Evolutionary conservation across 2,888 invertebrate genomes (phyloP), one percentile per base, ranked within the genome.

Genomic region (Asteroscopus sphinx): DNA sequence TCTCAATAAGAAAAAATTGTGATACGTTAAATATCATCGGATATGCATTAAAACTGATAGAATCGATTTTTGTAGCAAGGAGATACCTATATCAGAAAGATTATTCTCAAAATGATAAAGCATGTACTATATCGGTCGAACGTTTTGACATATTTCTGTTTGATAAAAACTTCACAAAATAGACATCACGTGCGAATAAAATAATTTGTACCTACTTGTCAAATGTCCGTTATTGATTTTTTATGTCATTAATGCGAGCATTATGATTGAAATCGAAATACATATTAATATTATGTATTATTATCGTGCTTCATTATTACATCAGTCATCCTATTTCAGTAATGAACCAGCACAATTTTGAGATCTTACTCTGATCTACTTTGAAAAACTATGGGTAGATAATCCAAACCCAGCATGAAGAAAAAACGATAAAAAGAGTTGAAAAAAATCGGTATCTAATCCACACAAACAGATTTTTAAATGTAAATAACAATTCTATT

Each of bases 61-160:
- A 48, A 32, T 35, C 3, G 8, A 3, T 7, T 37, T n/a, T 26
- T 47, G 12, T 39, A 51, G 16, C 33, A 28, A 30, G 28, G 11
- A 33, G 26, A 9, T 45, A 37, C 17, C 40, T 49, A 16, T 33
- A 55, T 51, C 47, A 55, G 55, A 62, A 57, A 60, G 45, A 56
- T 66, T 47, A 52, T 56, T 58, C 57, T 57, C 2, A 49, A 47
- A 58, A 36, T 49, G 61, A 72, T 68, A 68, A 68, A 47, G 30
- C 35, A 39, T 59, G 33, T 33, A 35, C 15, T 42, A n/a, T 44
- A 45, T 51, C 47, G 28, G 39, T 48, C 33, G 58, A 46, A 9
- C 26, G 15, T 33, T 51, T 56, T 44, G 41, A 61, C 49, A 56
- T 61, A 26, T 53, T 58, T 58, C 30, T 26, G 32, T 40, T 51